Percentiles rank a stretch among this genome's conserved stretches.
Evolutionary conservation across 2,888 invertebrate species (phyloP).

Genomic region (Lycia hirtaria): DNA sequence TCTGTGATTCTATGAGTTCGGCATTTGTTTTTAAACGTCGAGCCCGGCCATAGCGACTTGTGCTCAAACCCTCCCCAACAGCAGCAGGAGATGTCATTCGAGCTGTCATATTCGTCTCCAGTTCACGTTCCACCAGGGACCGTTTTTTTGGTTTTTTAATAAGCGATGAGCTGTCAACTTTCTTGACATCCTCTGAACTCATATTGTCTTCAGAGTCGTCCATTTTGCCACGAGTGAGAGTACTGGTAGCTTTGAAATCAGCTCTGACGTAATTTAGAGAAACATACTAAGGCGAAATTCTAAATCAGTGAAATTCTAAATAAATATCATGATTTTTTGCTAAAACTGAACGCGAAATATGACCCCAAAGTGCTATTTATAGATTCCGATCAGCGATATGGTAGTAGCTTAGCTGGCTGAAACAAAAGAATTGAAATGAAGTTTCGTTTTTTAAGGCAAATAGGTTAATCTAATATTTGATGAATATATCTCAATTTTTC

Average conservation of each 20-base stretch:
- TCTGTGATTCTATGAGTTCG: constrained; percentile 53
- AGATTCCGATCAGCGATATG: constrained; percentile 49
- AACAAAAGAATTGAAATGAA: constrained; percentile 83
- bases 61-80: constrained; percentile 58
- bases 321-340: constrained; percentile 40
- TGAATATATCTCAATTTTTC: constrained; percentile 48
- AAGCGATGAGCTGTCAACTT: constrained; percentile 47
- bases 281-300: constrained; percentile 51
- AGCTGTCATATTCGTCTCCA: constrained; percentile 75
- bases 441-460: constrained; percentile 66
- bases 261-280: constrained; percentile 56
- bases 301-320: constrained; percentile 44
- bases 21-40: constrained; percentile 80
- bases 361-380: constrained; percentile 47
- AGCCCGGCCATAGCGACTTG: constrained; percentile 86
- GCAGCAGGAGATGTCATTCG: constrained; percentile 68
- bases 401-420: constrained; percentile 58
- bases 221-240: constrained; percentile 54
- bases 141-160: constrained; percentile 72
- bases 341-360: constrained; percentile 51
- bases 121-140: constrained; percentile 74
- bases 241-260: constrained; percentile 39
- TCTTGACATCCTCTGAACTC: constrained; percentile 60
- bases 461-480: constrained; percentile 73
- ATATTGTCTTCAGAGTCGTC: constrained; percentile 72